Base-by-base conservation (phyloP, 2,888 invertebrate genomes). In the Gymnoscelis rufifasciata region DNA sequence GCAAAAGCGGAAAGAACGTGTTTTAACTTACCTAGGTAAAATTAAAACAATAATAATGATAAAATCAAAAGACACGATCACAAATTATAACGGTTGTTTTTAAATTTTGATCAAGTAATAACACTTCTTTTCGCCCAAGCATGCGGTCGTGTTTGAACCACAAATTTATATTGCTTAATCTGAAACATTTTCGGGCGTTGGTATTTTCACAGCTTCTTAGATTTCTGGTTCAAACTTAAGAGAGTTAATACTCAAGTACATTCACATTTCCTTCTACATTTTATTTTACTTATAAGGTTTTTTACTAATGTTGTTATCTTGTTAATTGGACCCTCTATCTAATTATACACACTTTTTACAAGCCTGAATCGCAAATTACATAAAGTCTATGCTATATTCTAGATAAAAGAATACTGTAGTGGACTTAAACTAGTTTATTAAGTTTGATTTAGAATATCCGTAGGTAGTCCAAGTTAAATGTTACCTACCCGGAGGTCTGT, bases 1-100 rank as follows among this genome's bases (percentile, higher is more conserved):
- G 86, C 88, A 79, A 71, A 88, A 88, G 88, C 88, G 86, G 83
- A 86, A 86, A 84, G 84, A 83, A 86, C 72, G 86, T 86, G 87
- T 83, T 73, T 76, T 66, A 78, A 75, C 68, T 77, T 72, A 82
- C 77, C 66, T 69, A 71, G 74, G 68, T 76, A 68, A 74, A 69
- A 74, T 63, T 69, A 71, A 76, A 72, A 84, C 75, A 81, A 82
- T 75, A 76, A 71, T 72, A 65, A 77, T 65, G 60, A 72, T 14
- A 75, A 74, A 75, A 68, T 72, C 66, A 77, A 75, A 74, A 66
- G 66, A 79, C 75, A 83, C 78, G 68, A 64, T 73, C 77, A 84
- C 78, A 79, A 66, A 66, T 62, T 74, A 77, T 78, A 83, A 77
- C 66, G 56, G 62, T 62, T 64, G 41, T 43, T 54, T 50, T 47